Percentiles rank a stretch among this genome's conserved stretches.
Conservation (phyloP, 2,888 invertebrate species). For the Exocentrus adspersus region DNA sequence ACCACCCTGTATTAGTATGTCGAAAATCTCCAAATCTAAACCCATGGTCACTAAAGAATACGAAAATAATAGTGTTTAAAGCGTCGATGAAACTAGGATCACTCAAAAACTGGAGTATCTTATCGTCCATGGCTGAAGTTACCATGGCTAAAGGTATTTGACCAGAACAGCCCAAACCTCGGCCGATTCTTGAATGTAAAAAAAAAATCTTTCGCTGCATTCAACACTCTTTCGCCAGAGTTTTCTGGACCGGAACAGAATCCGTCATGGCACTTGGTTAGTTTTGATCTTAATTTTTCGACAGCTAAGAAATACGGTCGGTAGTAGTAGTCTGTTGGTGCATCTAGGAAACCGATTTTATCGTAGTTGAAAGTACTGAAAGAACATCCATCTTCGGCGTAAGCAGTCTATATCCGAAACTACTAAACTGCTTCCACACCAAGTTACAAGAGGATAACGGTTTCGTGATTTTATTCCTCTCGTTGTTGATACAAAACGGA, state of each 20-base stretch:
- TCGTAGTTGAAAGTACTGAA: conserved; percentile 81
- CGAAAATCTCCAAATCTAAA: conserved; percentile 80
- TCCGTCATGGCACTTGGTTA: conserved; percentile 64
- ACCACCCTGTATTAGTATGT: conserved; percentile 76
- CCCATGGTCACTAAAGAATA: conserved; percentile 85
- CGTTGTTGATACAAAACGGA: conserved; percentile 38
- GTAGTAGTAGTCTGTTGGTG: conserved; percentile 85
- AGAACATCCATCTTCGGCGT: conserved; percentile 78
- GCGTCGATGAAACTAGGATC: conserved; percentile 70
- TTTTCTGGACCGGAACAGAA: conserved; percentile 72
- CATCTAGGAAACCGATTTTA: conserved; percentile 75
- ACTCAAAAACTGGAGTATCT: conserved; percentile 70
- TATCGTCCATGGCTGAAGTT: conserved; percentile 74
- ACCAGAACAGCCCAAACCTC: conserved; percentile 84
- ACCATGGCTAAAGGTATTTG: conserved; percentile 81
- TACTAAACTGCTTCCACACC: conserved; percentile 80
- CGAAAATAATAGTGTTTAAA: conserved; percentile 73
- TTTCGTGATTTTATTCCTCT: conserved; percentile 55
- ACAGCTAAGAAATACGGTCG: conserved; percentile 78
- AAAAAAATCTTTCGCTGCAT: conserved; percentile 75
- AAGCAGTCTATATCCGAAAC: conserved; percentile 79
- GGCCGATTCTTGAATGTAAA: conserved; percentile 63
- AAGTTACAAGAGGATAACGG: conserved; percentile 77
- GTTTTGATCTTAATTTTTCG: conserved; percentile 66
- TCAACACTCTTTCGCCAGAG: conserved; percentile 74